Base-by-base conservation (phyloP, 2,113 vertebrate genomes). In the Vireo altiloquus region DNA sequence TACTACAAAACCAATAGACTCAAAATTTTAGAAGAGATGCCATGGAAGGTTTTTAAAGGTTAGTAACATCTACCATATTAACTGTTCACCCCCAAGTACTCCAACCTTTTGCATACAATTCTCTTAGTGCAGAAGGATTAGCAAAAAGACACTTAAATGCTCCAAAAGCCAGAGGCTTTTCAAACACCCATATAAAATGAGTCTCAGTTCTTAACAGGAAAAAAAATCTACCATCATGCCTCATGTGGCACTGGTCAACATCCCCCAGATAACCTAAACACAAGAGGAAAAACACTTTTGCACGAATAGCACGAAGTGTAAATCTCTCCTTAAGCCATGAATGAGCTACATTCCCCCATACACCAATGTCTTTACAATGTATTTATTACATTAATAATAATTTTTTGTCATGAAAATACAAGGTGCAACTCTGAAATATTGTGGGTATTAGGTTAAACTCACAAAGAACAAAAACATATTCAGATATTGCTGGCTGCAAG, bases 281-380 rank as follows among this genome's bases (percentile, higher is more conserved):
- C 7, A 33, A 49, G 50, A 71, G 6, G 8, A 6, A 70, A 49
- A 25, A 9, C 23, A 11, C 10, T 46, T 14, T 31, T 25, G 27
- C 15, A 56, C 1, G 0, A 46, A 23, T 4, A 84, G n/a, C 56
- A 22, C 42, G 39, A 79, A 69, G 16, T 7, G 1, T 24, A n/a
- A 22, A 44, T 31, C 30, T 79, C n/a, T 52, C 40, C 19, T 30
- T 22, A 44, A 3, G 2, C 13, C 3, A 2, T 0, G 0, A 52
- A 33, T 63, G 10, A 90, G 9, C 24, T 11, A 22, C 54, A 2
- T 15, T 33, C 8, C 25, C 25, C 50, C 4, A 0, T 4, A 17
- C 24, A 39, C 10, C 28, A 47, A 30, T 15, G 19, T 39, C 30
- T 8, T 74, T 13, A 33, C 22, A 46, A 65, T 16, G 16, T 21